Percentiles rank a stretch among this genome's conserved stretches.
Conservation (phyloP, 2,113 vertebrate species). For the Planiliza haematocheilus region DNA sequence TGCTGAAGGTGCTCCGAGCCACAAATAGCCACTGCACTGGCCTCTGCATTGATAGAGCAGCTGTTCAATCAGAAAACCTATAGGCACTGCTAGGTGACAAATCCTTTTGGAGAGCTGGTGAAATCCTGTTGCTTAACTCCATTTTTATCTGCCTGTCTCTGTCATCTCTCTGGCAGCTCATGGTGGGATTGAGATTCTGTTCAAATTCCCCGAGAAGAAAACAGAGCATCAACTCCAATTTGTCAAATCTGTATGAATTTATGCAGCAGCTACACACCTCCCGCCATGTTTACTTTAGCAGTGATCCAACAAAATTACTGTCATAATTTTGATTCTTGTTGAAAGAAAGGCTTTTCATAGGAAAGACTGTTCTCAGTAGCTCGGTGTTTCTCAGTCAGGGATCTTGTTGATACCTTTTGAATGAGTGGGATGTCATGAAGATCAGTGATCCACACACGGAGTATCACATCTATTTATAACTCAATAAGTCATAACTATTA, state of each 20-base stretch:
- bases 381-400: neutral
- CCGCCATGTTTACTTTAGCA: conserved; percentile 53
- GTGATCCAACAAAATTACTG: conserved; percentile 49
- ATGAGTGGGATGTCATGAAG: conserved; percentile 1
- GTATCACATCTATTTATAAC: neutral
- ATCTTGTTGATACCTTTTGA: neutral
- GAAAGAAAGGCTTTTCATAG: conserved; percentile 19
- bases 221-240: conserved; percentile 57
- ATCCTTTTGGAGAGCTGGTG: conserved; percentile 39
- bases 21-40: conserved; percentile 60
- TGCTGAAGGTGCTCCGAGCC: conserved; percentile 47
- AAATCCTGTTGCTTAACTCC: conserved; percentile 53
- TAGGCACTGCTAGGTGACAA: conserved; percentile 30
- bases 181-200: conserved; percentile 33
- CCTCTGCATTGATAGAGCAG: conserved; percentile 67
- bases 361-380: conserved; percentile 3
- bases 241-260: conserved; percentile 56
- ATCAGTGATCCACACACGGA: neutral
- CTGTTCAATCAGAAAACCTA: conserved; percentile 65
- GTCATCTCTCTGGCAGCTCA: conserved; percentile 32
- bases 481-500: neutral
- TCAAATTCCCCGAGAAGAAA: conserved; percentile 51
- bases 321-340: conserved; percentile 40
- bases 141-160: conserved; percentile 22
- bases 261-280: conserved; percentile 50